phyloP scores from a whole-genome alignment of 37 sponge, comb jelly and placozoan species.

The Theonella swinhoei region DNA sequence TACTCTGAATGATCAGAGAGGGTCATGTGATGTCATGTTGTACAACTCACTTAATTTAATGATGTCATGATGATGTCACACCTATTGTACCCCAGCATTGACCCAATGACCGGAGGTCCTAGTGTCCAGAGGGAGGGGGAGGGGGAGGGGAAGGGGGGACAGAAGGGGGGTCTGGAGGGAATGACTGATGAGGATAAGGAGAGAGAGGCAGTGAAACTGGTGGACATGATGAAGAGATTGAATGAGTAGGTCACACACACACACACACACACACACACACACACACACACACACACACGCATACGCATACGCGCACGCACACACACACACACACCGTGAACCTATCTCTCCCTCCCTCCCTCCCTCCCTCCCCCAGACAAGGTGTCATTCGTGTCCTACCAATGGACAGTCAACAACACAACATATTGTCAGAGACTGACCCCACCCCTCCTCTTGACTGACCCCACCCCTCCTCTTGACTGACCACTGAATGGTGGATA shows the following conservation, averaged over 20 bases:
- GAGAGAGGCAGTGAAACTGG: slow-evolving; percentile 40
- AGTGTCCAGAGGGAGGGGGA: background rate
- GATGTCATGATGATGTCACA: background rate
- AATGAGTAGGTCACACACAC: too few relatives aligned
- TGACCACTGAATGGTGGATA: too few relatives aligned
- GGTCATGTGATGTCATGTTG: too few relatives aligned
- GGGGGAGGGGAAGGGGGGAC: too few relatives aligned
- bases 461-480: too few relatives aligned
- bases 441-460: background rate
- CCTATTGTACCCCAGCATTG: slow-evolving; percentile 6
- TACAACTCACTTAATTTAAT: background rate
- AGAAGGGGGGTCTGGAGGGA: too few relatives aligned
- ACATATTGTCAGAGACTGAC: too few relatives aligned
- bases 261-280: too few relatives aligned
- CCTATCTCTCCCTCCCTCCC: background rate
- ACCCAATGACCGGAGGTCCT: slow-evolving; percentile 84
- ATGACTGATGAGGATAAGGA: background rate
- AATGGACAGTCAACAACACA: background rate
- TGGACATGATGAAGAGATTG: slow-evolving; percentile 25
- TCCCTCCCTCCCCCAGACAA: background rate
- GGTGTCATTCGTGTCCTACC: slow-evolving; percentile 18
- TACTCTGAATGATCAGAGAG: too few relatives aligned
- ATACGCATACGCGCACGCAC: too few relatives aligned
- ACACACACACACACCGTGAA: too few relatives aligned
- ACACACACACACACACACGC: too few relatives aligned